Base-by-base conservation (phyloP, 2,888 invertebrate species). In the Oscheius sp. region DNA sequence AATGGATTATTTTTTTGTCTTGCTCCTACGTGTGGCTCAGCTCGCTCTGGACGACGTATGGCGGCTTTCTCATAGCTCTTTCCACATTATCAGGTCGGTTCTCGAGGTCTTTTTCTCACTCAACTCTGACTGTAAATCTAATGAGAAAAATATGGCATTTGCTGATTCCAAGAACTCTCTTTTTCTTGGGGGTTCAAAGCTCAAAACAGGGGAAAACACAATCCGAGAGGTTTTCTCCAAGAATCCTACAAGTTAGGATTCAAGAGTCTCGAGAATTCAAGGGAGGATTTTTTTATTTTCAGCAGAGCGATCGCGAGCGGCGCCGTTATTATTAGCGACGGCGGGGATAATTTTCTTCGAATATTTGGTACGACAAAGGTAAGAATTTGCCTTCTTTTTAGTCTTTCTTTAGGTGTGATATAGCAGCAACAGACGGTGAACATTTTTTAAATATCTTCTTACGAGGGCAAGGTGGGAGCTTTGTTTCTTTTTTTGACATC, bases 1-100 rank as follows among this genome's bases (percentile, higher is more conserved):
- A 73, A 58, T 65, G 74, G 63, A 61, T 82, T 17, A 72, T 80
- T 89, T 96, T 97, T 88, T 93, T 94, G 75, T 96, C 96, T 86
- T 95, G 95, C 89, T 96, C 96, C 86, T 78, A 78, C 58, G 80
- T 80, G 15, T 80, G 80, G 80, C 64, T 80, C 48, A 69, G 63
- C 53, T 37, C 72, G 17, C 66, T 73, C 23, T 78, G 76, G 69
- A 70, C 75, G 52, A 70, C 71, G 12, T 72, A 80, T 39, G 77
- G 77, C 34, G 80, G 78, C 12, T 77, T 78, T 45, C 46, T 76
- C 12, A 52, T 74, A 39, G 70, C 75, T 0, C 39, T 72, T 17
- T 67, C 73, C 33, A 69, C 68, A 10, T 33, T 80, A 39, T 66
- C 68, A 53, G 68, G 61, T 61, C 6, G 33, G 48, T 12, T 53